Conservation (phyloP, 2,888 invertebrate genomes). For the Eilema sororculum region DNA sequence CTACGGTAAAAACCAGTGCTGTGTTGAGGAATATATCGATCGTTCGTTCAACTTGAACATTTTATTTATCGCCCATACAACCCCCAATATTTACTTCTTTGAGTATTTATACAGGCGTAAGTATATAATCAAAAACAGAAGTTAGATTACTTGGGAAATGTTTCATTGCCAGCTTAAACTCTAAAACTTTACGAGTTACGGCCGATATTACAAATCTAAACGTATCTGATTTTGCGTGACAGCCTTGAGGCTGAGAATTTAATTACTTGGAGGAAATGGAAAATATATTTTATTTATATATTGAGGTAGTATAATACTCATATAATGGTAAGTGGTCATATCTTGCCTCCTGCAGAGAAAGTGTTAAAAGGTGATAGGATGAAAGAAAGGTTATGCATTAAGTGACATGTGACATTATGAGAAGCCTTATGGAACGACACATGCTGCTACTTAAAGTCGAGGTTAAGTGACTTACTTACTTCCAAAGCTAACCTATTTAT, state of each 20-base stretch:
- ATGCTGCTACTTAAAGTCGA: too few species aligned
- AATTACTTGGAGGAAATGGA: not conserved
- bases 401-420: too few species aligned
- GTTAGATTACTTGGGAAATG: slow-evolving; percentile 1
- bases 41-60: too few species aligned
- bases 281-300: not conserved
- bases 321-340: not conserved
- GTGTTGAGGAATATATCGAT: too few species aligned
- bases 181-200: not conserved
- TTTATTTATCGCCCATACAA: too few species aligned
- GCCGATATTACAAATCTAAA: slow-evolving; percentile 1
- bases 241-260: not conserved
- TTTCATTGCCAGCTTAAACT: slow-evolving; percentile 2
- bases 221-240: slow-evolving; percentile 2
- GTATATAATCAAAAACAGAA: not conserved
- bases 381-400: too few species aligned
- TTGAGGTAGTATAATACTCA: not conserved
- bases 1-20: too few species aligned
- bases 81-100: too few species aligned
- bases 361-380: not conserved
- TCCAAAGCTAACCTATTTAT: too few species aligned
- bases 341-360: not conserved
- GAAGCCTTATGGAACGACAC: too few species aligned
- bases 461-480: too few species aligned
- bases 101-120: not conserved